Conservation (phyloP, 2,113 vertebrate species). For the Ivindomyrus marchei region DNA sequence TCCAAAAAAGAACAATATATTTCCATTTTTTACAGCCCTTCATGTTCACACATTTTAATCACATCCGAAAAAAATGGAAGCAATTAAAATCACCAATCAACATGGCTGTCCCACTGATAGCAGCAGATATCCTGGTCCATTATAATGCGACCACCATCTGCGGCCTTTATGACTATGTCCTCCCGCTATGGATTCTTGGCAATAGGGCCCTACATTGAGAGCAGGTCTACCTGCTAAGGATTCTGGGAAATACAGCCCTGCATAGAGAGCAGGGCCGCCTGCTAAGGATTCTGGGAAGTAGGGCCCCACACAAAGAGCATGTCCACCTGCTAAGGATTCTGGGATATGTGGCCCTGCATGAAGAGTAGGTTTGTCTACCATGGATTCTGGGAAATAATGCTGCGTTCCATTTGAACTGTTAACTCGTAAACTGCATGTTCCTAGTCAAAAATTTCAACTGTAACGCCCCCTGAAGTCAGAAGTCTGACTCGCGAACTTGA, state of each 20-base stretch:
- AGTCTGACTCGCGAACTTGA: no score
- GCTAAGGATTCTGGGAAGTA: background rate
- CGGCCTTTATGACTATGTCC: background rate
- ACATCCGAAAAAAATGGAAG: background rate
- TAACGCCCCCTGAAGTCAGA: no score
- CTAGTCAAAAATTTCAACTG: no score
- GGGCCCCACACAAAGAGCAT: background rate
- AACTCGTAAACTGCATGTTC: no score
- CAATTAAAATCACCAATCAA: background rate
- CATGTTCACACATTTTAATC: background rate
- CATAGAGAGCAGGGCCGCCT: background rate
- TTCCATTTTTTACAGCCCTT: background rate
- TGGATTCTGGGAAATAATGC: background rate
- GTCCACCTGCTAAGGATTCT: slow-evolving; percentile 1
- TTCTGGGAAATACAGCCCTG: background rate
- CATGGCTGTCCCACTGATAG: background rate
- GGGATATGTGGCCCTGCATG: background rate
- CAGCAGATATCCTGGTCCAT: background rate
- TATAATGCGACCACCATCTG: background rate
- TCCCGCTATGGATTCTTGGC: background rate
- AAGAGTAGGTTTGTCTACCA: background rate
- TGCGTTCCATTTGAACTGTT: no score
- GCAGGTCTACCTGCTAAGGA: background rate
- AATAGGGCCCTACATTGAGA: background rate
- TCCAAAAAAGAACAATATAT: background rate